Conservation (phyloP, 1,140 invertebrate genomes). For the Rhyacophila brunnea region DNA sequence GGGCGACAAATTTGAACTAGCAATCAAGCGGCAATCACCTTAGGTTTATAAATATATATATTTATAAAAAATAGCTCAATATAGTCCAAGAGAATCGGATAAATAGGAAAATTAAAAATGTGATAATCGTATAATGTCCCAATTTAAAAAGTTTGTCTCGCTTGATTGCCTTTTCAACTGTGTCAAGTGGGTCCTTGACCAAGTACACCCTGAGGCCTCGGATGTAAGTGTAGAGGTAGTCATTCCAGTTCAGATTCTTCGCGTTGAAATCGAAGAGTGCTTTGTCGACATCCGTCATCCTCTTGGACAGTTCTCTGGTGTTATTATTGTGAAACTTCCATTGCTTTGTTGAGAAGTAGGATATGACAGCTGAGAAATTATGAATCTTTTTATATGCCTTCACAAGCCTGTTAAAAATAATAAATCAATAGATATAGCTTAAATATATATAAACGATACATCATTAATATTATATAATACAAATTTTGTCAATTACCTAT, state of each 20-base stretch:
- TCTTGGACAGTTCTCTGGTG: slow-evolving; percentile 46
- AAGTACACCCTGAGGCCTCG: slow-evolving; percentile 59
- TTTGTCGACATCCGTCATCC: slow-evolving; percentile 57
- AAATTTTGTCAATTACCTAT: no score
- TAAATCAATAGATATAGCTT: no score
- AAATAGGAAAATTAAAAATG: neutral
- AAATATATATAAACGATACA: no score
- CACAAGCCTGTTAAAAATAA: slow-evolving; percentile 63
- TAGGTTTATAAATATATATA: no score
- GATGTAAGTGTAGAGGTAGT: slow-evolving; percentile 59
- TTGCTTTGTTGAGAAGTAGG: slow-evolving; percentile 68
- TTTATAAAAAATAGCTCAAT: no score
- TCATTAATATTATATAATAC: no score
- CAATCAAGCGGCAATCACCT: no score
- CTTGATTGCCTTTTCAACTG: slow-evolving; percentile 40
- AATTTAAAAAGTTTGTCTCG: slow-evolving; percentile 23
- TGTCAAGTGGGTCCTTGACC: slow-evolving; percentile 60
- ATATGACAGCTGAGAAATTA: slow-evolving; percentile 66
- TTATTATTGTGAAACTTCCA: slow-evolving; percentile 74
- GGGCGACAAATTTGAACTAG: no score
- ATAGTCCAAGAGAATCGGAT: no score
- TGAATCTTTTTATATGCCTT: slow-evolving; percentile 73
- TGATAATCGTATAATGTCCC: slow-evolving; percentile 16
- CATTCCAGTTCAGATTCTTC: slow-evolving; percentile 56
- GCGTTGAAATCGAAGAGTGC: slow-evolving; percentile 61